These are phyloP conservation scores for Hypotaenidia okinawae DNA, from an alignment of 2,797 vertebrate species.

Conservation along the genomic window DNA sequence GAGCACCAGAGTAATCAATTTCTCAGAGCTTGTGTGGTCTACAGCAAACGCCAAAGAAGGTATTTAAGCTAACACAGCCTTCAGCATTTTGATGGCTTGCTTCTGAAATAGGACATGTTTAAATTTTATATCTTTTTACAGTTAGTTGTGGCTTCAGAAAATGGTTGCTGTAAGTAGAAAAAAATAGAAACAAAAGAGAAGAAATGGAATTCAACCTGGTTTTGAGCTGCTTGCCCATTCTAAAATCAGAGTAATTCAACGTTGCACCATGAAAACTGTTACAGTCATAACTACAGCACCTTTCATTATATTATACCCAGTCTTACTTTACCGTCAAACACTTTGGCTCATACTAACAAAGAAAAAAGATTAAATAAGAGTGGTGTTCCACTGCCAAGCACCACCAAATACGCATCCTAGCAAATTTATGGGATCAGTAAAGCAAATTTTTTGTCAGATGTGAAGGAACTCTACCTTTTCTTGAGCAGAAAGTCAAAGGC, in stretches of 20 bases:
- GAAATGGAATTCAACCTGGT: not conserved
- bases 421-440: not conserved
- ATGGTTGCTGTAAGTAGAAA: not conserved
- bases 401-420: not conserved
- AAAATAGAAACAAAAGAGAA: not conserved
- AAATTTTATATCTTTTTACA: slow-evolving; percentile 17
- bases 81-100: slow-evolving; percentile 45
- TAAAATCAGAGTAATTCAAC: not conserved
- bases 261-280: not conserved
- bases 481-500: not conserved
- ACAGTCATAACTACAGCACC: not conserved
- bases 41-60: slow-evolving; percentile 44
- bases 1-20: slow-evolving; percentile 50
- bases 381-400: not conserved
- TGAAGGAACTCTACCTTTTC: not conserved
- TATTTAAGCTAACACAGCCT: slow-evolving; percentile 61
- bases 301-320: not conserved
- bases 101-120: slow-evolving; percentile 46
- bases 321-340: not conserved
- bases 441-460: not conserved
- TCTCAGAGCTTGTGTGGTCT: slow-evolving; percentile 61
- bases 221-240: not conserved
- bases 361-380: not conserved
- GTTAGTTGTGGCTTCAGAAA: slow-evolving; percentile 24
- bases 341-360: not conserved